Conservation (phyloP, 2,888 invertebrate species). For the Campaea margaritaria region DNA sequence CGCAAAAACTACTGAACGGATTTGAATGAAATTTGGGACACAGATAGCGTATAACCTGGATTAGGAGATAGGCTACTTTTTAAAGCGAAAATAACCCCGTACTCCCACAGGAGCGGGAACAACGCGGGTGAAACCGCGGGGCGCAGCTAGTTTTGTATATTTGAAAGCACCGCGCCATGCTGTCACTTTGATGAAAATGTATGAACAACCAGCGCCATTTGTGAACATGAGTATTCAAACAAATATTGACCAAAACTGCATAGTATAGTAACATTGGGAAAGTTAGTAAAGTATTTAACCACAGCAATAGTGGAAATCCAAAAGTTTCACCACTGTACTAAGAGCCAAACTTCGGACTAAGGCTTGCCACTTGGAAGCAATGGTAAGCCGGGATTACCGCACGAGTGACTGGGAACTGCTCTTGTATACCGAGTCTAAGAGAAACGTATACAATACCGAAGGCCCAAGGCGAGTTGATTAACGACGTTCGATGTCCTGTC, state of each 20-base stretch:
- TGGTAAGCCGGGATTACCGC: constrained; percentile 13
- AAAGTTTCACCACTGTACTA: constrained; percentile 12
- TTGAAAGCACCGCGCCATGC: too few species aligned
- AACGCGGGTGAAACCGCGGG: too few species aligned
- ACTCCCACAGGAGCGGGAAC: too few species aligned
- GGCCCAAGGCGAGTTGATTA: too few species aligned
- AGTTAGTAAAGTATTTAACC: constrained; percentile 18
- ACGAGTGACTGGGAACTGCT: neutral
- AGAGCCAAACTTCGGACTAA: constrained; percentile 19
- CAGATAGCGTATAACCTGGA: too few species aligned
- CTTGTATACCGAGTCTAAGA: neutral
- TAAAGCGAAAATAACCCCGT: too few species aligned
- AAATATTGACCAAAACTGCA: constrained; percentile 8
- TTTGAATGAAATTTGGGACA: too few species aligned
- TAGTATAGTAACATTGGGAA: constrained; percentile 15
- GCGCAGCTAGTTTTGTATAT: too few species aligned
- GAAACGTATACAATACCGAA: neutral
- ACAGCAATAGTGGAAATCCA: constrained; percentile 17
- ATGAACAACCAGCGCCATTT: too few species aligned
- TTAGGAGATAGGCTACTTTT: too few species aligned
- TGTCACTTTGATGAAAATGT: neutral
- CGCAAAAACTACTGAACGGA: too few species aligned
- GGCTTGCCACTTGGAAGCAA: constrained; percentile 17
- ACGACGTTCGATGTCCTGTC: too few species aligned
- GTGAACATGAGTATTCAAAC: neutral